Percentiles rank a stretch among this genome's conserved stretches.
phyloP scores from a whole-genome alignment of 2,888 invertebrate species.

The Nyleta sp. region DNA sequence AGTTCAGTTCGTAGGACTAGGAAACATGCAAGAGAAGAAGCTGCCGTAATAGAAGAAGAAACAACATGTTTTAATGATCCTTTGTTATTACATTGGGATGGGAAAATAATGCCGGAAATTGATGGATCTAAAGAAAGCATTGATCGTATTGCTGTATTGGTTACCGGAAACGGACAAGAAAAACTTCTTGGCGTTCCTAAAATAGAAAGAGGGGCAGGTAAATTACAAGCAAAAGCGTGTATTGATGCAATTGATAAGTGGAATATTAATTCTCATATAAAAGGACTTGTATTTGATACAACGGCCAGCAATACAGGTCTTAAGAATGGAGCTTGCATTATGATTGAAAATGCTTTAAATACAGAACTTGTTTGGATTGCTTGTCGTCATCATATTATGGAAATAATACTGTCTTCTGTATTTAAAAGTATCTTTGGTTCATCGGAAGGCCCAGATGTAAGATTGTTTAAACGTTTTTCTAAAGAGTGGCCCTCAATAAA shows the following conservation, averaged over 20 bases:
- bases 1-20: conserved; percentile 7
- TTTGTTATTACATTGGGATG: conserved; percentile 55
- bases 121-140: conserved; percentile 32
- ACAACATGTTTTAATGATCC: background rate
- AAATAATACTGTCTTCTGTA: conserved; percentile 48
- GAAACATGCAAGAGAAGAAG: background rate
- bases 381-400: conserved; percentile 70
- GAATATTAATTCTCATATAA: conserved; percentile 53
- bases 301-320: conserved; percentile 68
- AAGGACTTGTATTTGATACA: conserved; percentile 69
- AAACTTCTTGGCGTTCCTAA: conserved; percentile 57
- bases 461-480: conserved; percentile 16
- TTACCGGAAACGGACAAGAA: conserved; percentile 44
- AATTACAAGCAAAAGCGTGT: conserved; percentile 43
- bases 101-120: conserved; percentile 50
- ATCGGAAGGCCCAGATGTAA: conserved; percentile 5
- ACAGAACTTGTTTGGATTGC: conserved; percentile 41
- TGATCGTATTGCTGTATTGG: conserved; percentile 52
- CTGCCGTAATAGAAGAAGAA: background rate
- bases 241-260: conserved; percentile 48
- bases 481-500: conserved; percentile 18
- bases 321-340: conserved; percentile 61
- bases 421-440: conserved; percentile 3
- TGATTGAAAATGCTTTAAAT: conserved; percentile 68
- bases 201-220: conserved; percentile 42